Evolutionary conservation across 2,888 invertebrate genomes (phyloP).

Genomic region (Andricus quercusramuli): DNA sequence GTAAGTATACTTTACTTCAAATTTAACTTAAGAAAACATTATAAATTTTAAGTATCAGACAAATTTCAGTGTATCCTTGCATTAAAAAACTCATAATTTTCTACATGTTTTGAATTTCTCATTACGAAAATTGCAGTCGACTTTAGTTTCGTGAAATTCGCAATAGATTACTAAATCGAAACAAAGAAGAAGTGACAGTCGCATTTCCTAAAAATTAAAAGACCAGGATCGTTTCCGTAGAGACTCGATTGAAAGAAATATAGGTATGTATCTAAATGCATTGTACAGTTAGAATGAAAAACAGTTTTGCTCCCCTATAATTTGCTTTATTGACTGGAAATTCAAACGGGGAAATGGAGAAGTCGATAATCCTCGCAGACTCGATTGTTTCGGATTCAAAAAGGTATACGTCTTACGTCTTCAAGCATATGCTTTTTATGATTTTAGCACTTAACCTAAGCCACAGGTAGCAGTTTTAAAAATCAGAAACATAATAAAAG

Average conservation of each 20-base stretch:
- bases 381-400: constrained; percentile 44
- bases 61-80: too few relatives aligned
- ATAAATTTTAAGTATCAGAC: too few relatives aligned
- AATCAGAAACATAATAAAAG: background rate
- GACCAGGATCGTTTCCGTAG: background rate
- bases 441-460: background rate
- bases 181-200: background rate
- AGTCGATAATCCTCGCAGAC: constrained; percentile 29
- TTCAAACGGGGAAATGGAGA: background rate
- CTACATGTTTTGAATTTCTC: background rate
- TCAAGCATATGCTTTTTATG: background rate
- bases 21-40: background rate
- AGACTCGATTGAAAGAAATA: background rate
- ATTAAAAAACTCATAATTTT: background rate
- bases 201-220: background rate
- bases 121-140: background rate
- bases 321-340: background rate
- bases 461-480: background rate
- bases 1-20: too few relatives aligned
- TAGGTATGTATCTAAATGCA: background rate
- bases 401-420: constrained; percentile 40
- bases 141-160: background rate
- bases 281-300: background rate
- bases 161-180: background rate
- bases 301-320: background rate